Percentiles rank a stretch among this genome's conserved stretches.
These are phyloP conservation scores for Willowsia nigromaculata DNA, from an alignment of 2,888 invertebrate species.

Conservation along the genomic window DNA sequence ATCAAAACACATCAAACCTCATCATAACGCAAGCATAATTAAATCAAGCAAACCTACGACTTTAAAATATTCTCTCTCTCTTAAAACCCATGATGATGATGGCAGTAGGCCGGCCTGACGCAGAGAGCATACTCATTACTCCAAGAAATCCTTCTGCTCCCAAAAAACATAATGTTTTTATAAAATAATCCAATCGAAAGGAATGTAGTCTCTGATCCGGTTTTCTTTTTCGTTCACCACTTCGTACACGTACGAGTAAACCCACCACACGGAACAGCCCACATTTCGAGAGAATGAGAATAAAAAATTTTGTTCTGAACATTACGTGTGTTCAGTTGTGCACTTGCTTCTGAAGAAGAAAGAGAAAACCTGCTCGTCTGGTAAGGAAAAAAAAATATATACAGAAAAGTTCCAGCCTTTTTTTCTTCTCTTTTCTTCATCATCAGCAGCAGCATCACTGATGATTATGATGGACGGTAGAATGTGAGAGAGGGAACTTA, in stretches of 20 bases:
- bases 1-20: conserved; percentile 12
- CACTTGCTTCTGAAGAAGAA: conserved; percentile 65
- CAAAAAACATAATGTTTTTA: conserved; percentile 16
- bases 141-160: too few species aligned
- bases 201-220: conserved; percentile 66
- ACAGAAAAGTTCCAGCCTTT: conserved; percentile 66
- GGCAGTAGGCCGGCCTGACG: conserved; percentile 69
- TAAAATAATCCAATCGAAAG: conserved; percentile 58
- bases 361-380: conserved; percentile 65
- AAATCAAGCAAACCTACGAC: conserved; percentile 36
- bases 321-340: conserved; percentile 24
- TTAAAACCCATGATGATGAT: background rate
- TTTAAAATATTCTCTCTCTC: background rate
- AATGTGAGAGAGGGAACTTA: conserved; percentile 41
- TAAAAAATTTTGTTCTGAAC: conserved; percentile 34
- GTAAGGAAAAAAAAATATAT: background rate
- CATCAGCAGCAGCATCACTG: background rate
- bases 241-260: background rate
- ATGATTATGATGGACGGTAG: conserved; percentile 67
- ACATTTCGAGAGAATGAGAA: conserved; percentile 48
- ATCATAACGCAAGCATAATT: conserved; percentile 26
- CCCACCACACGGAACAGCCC: conserved; percentile 53
- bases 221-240: conserved; percentile 42
- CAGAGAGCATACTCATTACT: conserved; percentile 33
- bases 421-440: conserved; percentile 28